Evolutionary conservation across 2,113 vertebrate species (phyloP), one percentile per base, ranked within the genome.

Genomic region (Hirundichthys speculiger): DNA sequence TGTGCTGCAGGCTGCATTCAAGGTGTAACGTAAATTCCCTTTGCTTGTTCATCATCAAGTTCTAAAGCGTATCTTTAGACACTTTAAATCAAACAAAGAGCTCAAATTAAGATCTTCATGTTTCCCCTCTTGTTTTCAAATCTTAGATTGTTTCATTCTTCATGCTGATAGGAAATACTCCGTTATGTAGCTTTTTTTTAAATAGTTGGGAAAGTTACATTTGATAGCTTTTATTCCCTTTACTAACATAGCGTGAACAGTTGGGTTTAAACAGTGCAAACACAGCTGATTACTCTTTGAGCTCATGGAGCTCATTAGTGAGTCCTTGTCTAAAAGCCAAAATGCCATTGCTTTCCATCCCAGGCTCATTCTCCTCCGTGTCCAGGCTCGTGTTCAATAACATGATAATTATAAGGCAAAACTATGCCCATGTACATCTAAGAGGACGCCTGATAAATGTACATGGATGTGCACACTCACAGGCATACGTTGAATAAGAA

Each of bases 401-500:
- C 64, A n/a, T 1, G 38, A 41, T 62, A 43, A 80, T 20, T 63
- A 42, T 41, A 24, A 24, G 65, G n/a, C 14, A 39, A 22, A 63
- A 50, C 38, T 40, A 7, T 77, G 51, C 43, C 27, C 39, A 14
- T 52, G 21, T 59, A 16, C 50, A 43, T 30, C 48, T 46, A 9
- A 42, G 49, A 18, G 10, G 21, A 27, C 34, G 11, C 7, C 59
- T 30, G 24, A 58, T 46, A 43, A 20, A 76, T 52, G 59, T 24
- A 46, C 27, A 30, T 2, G 54, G 39, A 5, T 22, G 5, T 13
- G 21, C 20, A 13, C 56, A 54, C 53, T 42, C 3, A 20, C 51
- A 21, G 5, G 20, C 4, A 45, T 10, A 61, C 54, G 54, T 3
- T 21, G 41, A 71, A 82, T 79, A 58, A 77, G 82, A 80, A 84